Percentiles rank a stretch among this genome's conserved stretches.
phyloP scores from a whole-genome alignment of 2,797 vertebrate species.

The Fistularia tabacaria region DNA sequence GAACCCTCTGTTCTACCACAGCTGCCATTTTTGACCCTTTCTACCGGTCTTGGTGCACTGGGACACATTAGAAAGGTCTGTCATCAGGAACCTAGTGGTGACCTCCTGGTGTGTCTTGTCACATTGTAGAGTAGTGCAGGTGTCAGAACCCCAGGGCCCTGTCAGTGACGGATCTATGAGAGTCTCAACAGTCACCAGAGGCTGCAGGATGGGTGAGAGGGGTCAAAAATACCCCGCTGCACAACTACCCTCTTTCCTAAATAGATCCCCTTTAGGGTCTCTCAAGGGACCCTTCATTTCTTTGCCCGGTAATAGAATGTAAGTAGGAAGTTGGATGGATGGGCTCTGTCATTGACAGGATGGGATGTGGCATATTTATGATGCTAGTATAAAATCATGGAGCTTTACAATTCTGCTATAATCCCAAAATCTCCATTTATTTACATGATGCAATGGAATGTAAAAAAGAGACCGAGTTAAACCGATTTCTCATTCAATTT shows the following conservation, averaged over 20 bases:
- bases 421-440: conserved; percentile 43
- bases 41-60: conserved; percentile 35
- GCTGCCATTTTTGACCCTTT: conserved; percentile 20
- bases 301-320: conserved; percentile 49
- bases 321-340: conserved; percentile 48
- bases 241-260: conserved; percentile 40
- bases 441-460: conserved; percentile 37
- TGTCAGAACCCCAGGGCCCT: conserved; percentile 46
- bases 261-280: conserved; percentile 56
- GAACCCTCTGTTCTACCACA: conserved; percentile 9
- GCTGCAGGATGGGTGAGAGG: conserved; percentile 40
- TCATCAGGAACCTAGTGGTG: conserved; percentile 45
- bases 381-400: conserved; percentile 41
- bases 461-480: conserved; percentile 44
- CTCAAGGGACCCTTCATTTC: conserved; percentile 57
- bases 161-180: conserved; percentile 43
- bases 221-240: conserved; percentile 50
- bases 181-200: conserved; percentile 37
- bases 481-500: conserved; percentile 48
- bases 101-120: conserved; percentile 45
- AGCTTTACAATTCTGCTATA: conserved; percentile 43
- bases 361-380: conserved; percentile 55
- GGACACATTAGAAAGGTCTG: conserved; percentile 33
- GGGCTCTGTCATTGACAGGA: conserved; percentile 37
- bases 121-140: conserved; percentile 42